These are phyloP conservation scores for Muntiacus muntjak DNA, from an alignment of 2,113 vertebrate genomes.

Conservation along the genomic window DNA sequence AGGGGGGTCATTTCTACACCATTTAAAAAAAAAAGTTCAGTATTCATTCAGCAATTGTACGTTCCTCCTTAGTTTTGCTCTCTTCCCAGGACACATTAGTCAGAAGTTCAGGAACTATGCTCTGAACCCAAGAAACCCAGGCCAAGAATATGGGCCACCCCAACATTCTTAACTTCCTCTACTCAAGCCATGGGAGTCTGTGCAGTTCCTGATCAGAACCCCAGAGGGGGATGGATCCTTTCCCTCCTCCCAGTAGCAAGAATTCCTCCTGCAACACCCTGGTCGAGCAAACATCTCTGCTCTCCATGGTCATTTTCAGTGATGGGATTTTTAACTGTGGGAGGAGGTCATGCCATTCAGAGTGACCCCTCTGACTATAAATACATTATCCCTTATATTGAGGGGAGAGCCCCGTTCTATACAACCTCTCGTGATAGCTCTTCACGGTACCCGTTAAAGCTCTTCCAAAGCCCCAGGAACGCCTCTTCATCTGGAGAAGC, in stretches of 20 bases:
- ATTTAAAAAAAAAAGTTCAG: neutral
- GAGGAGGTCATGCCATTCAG: neutral
- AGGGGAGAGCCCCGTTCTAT: neutral
- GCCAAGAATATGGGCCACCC: neutral
- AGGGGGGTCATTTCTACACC: neutral
- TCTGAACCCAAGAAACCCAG: neutral
- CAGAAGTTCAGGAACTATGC: neutral
- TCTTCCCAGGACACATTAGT: neutral
- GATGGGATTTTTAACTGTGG: neutral
- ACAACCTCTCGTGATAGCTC: neutral
- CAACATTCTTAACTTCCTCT: neutral
- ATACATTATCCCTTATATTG: neutral
- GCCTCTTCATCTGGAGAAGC: neutral
- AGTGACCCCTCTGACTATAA: neutral
- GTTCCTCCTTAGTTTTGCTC: neutral
- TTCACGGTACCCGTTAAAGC: neutral
- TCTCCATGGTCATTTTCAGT: neutral
- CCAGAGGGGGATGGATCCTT: neutral
- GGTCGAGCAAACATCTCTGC: neutral
- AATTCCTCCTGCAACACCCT: neutral
- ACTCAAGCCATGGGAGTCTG: rapidly evolving
- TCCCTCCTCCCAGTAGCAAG: neutral
- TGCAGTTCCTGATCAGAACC: neutral
- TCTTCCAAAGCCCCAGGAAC: neutral
- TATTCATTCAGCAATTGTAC: neutral